phyloP scores from a whole-genome alignment of 2,888 invertebrate genomes.

The Gymnoscelis rufifasciata region DNA sequence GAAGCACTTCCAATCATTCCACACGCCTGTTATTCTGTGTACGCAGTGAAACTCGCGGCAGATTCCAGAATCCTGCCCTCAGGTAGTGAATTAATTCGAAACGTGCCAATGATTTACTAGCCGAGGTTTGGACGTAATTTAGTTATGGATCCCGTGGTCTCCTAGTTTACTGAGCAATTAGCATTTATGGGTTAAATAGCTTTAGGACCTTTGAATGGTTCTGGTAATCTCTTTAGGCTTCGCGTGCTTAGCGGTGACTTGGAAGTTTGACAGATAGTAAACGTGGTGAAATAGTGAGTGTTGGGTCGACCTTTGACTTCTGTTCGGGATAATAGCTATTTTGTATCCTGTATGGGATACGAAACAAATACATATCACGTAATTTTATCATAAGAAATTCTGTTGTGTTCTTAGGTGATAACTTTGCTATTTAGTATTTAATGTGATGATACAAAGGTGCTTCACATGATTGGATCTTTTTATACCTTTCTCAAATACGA shows the following conservation, averaged over 20 bases:
- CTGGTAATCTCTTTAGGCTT: slow-evolving; percentile 20
- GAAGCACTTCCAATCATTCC: neutral
- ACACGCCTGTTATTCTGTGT: no score
- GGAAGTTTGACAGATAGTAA: slow-evolving; percentile 4
- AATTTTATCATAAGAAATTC: no score
- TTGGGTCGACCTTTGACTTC: neutral
- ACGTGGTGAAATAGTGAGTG: neutral
- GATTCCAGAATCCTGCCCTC: slow-evolving; percentile 32
- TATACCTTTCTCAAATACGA: no score
- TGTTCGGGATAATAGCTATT: no score
- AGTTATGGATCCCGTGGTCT: slow-evolving; percentile 53
- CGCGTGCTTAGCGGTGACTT: neutral
- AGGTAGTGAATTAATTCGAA: slow-evolving; percentile 66
- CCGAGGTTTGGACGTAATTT: slow-evolving; percentile 55
- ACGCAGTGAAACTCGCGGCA: neutral
- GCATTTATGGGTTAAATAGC: slow-evolving; percentile 35
- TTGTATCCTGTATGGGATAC: no score
- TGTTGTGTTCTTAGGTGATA: no score
- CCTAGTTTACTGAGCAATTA: slow-evolving; percentile 55
- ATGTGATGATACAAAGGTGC: no score
- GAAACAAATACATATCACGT: no score
- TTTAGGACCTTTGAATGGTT: slow-evolving; percentile 20
- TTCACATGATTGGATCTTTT: no score
- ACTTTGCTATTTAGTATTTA: no score
- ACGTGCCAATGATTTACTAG: slow-evolving; percentile 66